Base-by-base conservation (phyloP, 2,797 vertebrate species). In the Myiotriccus ornatus region DNA sequence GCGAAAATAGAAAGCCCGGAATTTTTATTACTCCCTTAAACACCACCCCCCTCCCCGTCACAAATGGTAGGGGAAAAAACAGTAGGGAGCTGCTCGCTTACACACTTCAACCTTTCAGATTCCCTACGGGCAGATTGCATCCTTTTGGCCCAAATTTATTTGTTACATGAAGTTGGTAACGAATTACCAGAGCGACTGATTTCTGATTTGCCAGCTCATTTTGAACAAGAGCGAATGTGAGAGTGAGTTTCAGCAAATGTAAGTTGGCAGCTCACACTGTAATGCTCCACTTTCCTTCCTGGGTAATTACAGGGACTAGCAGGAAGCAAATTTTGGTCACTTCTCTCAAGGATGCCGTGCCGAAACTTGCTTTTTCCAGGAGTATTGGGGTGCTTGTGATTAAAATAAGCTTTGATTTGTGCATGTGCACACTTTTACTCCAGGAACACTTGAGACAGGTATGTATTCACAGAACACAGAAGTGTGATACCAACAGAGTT, bases 351-450 rank as follows among this genome's bases (percentile, higher is more conserved):
- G 53, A 65, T 87, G 35, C 37, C 62, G 12, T 57, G 65, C 64
- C 75, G 76, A 75, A 95, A 94, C 82, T 92, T 90, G 84, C 49
- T 87, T 92, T 80, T 80, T 63, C 53, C 71, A 64, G 75, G 60
- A 94, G 30, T 27, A 87, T 83, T 35, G 64, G 34, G 46, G n/a
- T 32, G 28, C 32, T 77, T 52, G 37, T 62, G 74, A 87, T 89
- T 94, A 94, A 95, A 92, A 85, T 9, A 64, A 92, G 53, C 44
- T 90, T 94, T 65, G 67, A 19, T 86, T 87, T 92, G 75, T 87
- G 53, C 35, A 14, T 20, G 10, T 79, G 30, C 55, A 67, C 22
- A 24, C 37, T 89, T 83, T 11, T 44, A 17, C 18, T 50, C 64
- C 18, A 76, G 73, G 47, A 88, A 73, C 55, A 7, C 21, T 55